These are phyloP conservation scores for Cyphomyrus discorhynchus DNA, from an alignment of 2,113 vertebrate species.

Conservation along the genomic window DNA sequence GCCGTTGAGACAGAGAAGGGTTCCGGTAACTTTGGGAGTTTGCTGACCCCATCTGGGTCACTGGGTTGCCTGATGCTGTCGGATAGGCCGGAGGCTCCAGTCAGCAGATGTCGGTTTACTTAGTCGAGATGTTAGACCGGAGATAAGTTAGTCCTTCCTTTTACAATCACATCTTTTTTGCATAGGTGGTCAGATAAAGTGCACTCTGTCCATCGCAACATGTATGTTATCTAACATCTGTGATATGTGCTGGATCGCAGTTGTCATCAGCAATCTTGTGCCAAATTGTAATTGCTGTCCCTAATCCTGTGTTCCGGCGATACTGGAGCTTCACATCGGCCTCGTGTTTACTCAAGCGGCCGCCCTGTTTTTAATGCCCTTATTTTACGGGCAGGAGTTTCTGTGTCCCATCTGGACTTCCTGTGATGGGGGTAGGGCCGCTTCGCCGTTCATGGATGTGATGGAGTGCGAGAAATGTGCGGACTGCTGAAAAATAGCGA, in stretches of 20 bases:
- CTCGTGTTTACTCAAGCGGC: slow-evolving; percentile 47
- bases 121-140: not conserved
- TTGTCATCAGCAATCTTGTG: not conserved
- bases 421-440: not conserved
- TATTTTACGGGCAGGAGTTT: not conserved
- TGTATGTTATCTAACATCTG: not conserved
- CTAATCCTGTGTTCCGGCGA: not conserved
- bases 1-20: not conserved
- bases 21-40: not conserved
- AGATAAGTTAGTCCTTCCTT: not conserved
- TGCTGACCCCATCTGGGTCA: not conserved
- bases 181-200: not conserved
- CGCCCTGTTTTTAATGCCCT: slow-evolving; percentile 27
- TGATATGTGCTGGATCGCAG: not conserved
- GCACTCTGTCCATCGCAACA: not conserved
- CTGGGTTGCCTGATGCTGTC: not conserved
- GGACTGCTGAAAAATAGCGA: not conserved
- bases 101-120: not conserved
- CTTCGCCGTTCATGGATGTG: not conserved
- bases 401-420: slow-evolving; percentile 14
- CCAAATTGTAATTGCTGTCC: not conserved
- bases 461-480: not conserved
- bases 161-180: not conserved
- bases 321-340: slow-evolving; percentile 34
- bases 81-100: not conserved